A percentile compares a stretch with the other conserved stretches of the same genome.
These are phyloP conservation scores for Syrista parreyssii DNA, from an alignment of 2,888 invertebrate species.

Conservation along the genomic window DNA sequence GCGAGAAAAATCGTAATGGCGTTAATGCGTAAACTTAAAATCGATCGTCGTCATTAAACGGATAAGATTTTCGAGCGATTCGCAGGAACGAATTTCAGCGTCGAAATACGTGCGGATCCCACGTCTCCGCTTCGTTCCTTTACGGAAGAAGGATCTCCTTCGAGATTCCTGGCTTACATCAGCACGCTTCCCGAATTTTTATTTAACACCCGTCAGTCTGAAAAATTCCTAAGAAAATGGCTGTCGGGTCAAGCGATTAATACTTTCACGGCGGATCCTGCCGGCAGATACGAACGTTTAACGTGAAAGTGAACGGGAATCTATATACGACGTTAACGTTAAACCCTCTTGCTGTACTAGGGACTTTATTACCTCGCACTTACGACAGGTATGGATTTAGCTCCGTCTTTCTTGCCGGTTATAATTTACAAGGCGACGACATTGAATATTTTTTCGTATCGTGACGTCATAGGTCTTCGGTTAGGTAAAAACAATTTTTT, in stretches of 20 bases:
- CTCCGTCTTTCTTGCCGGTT: not conserved
- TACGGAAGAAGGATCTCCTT: not conserved
- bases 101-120: not conserved
- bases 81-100: not conserved
- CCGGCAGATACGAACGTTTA: no score
- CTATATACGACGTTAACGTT: not conserved
- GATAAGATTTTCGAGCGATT: not conserved
- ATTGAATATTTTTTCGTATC: not conserved
- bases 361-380: not conserved
- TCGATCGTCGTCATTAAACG: not conserved
- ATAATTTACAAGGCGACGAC: not conserved
- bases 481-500: not conserved
- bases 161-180: not conserved
- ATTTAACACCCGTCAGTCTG: not conserved
- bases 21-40: not conserved
- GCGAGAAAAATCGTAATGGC: not conserved
- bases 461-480: not conserved
- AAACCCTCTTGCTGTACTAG: not conserved
- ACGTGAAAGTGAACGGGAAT: not conserved
- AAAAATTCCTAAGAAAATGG: not conserved
- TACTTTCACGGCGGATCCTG: no score
- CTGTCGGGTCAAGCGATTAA: no score
- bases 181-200: not conserved
- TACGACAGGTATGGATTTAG: not conserved
- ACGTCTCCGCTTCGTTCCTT: not conserved